A percentile compares a stretch with the other conserved stretches of the same genome.
phyloP scores from a whole-genome alignment of 1,140 invertebrate genomes.

The Zelostemma sp. region DNA sequence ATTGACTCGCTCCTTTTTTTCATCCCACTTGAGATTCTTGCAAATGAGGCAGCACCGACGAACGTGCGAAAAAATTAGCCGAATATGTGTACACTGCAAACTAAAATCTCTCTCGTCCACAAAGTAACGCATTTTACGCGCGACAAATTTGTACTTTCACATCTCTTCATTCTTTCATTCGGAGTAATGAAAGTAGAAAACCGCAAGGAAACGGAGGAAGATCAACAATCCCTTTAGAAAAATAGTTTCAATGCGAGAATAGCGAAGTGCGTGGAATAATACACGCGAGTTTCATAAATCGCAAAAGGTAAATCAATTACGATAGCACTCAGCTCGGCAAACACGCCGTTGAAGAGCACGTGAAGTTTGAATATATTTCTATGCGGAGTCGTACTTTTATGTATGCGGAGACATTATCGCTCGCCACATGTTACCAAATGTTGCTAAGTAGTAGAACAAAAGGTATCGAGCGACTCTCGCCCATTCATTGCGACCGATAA shows the following conservation, averaged over 20 bases:
- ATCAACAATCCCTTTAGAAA: background rate
- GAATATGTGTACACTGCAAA: constrained; percentile 32
- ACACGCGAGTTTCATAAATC: background rate
- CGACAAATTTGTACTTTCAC: background rate
- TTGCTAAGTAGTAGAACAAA: constrained; percentile 59
- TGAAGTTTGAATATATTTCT: background rate
- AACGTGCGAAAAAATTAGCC: constrained; percentile 41
- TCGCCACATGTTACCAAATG: constrained; percentile 58
- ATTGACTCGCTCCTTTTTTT: constrained; percentile 31
- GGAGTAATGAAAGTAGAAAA: too few species aligned
- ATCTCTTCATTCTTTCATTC: too few species aligned
- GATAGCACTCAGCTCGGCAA: background rate
- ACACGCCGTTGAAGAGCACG: background rate
- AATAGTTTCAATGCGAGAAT: background rate
- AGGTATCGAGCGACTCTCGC: constrained; percentile 34
- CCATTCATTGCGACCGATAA: constrained; percentile 62
- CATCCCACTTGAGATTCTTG: constrained; percentile 35
- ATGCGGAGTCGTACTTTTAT: background rate
- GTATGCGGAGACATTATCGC: constrained; percentile 2
- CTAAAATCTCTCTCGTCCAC: background rate
- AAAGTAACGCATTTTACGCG: background rate
- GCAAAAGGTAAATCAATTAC: background rate
- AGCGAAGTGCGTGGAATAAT: background rate
- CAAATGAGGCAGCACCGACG: constrained; percentile 22
- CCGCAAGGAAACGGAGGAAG: background rate